A percentile compares a stretch with the other conserved stretches of the same genome.
phyloP scores from a whole-genome alignment of 2,888 invertebrate species.

The Heteropelma amictum region DNA sequence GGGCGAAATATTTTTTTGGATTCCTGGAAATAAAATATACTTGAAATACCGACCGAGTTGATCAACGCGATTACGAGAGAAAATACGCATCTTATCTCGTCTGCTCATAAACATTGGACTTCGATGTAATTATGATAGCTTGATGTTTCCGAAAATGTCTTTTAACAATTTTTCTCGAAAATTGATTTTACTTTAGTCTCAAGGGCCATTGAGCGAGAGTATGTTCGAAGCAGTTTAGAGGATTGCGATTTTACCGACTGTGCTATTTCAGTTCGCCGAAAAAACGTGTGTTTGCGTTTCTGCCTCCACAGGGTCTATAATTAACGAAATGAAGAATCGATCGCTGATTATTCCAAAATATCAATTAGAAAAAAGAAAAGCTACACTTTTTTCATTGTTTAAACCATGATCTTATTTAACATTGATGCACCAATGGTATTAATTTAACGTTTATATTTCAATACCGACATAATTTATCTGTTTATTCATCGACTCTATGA shows the following conservation, averaged over 20 bases:
- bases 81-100: too few relatives aligned
- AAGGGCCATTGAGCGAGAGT: too few relatives aligned
- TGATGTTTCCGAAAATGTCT: too few relatives aligned
- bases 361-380: too few relatives aligned
- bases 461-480: too few relatives aligned
- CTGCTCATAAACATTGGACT: too few relatives aligned
- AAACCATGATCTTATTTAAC: neutral
- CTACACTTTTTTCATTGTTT: neutral
- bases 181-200: neutral
- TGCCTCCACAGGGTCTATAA: neutral
- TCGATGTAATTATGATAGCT: too few relatives aligned
- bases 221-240: neutral
- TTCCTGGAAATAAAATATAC: neutral
- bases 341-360: neutral
- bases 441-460: too few relatives aligned
- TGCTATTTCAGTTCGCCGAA: neutral
- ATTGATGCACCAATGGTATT: too few relatives aligned
- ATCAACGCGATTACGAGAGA: neutral
- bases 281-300: neutral
- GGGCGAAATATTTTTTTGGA: neutral
- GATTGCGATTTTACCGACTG: slow-evolving; percentile 1
- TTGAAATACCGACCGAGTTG: neutral
- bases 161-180: neutral
- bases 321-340: neutral
- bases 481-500: too few relatives aligned